Percentiles rank a stretch among this genome's conserved stretches.
phyloP scores from a whole-genome alignment of 35 echinoderm and acorn worm species.

The Nesometra sesokonis region DNA sequence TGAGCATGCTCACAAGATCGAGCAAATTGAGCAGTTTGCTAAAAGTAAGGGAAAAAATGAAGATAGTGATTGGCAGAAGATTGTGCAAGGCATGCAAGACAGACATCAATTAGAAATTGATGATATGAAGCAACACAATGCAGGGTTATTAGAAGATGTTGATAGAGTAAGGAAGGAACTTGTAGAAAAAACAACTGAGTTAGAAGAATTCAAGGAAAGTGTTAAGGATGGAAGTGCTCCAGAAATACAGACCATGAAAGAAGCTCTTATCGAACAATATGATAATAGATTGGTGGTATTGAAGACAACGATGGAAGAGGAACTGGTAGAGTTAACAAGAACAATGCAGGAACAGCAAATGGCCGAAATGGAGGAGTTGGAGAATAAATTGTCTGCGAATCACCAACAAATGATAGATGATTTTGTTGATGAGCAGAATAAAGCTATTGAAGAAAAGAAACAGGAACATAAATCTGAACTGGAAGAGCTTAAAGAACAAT shows the following conservation, averaged over 20 bases:
- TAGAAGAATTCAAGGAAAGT: conserved; percentile 12
- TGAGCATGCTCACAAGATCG: conserved; percentile 24
- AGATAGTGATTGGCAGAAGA: background rate
- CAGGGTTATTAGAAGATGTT: background rate
- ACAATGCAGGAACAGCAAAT: conserved; percentile 55
- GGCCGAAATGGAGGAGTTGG: conserved; percentile 63
- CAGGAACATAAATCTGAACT: conserved; percentile 42
- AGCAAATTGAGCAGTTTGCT: conserved; percentile 15
- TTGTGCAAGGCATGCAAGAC: background rate
- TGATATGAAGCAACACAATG: conserved; percentile 6
- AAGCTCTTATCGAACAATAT: conserved; percentile 61
- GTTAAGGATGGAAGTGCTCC: conserved; percentile 54
- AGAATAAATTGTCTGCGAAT: conserved; percentile 54
- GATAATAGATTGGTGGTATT: conserved; percentile 76
- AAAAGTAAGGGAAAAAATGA: conserved; percentile 20
- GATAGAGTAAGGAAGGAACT: background rate
- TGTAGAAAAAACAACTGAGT: conserved; percentile 2
- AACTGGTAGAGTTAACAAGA: conserved; percentile 57
- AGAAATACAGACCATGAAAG: conserved; percentile 61
- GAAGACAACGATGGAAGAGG: conserved; percentile 75
- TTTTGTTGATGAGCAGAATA: conserved; percentile 78
- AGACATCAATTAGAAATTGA: conserved; percentile 13
- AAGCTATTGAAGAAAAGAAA: conserved; percentile 29
- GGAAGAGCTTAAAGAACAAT: conserved; percentile 32
- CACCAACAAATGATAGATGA: conserved; percentile 82